A percentile compares a stretch with the other conserved stretches of the same genome.
These are phyloP conservation scores for Hippocampus guttulatus DNA, from an alignment of 2,113 vertebrate species.

Conservation along the genomic window DNA sequence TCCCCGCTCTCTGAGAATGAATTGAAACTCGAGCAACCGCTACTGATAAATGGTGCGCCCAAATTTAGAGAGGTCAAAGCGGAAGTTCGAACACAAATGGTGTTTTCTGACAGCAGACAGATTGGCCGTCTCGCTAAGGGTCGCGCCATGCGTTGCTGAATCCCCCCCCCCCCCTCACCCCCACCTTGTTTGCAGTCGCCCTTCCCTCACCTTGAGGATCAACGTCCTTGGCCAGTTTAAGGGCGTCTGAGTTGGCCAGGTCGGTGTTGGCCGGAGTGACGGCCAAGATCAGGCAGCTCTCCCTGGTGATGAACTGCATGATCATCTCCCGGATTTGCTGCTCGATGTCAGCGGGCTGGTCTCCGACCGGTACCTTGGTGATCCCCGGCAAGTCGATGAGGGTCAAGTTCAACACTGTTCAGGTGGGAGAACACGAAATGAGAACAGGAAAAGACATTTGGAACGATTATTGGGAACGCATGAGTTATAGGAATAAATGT, in stretches of 20 bases:
- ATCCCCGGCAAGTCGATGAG: constrained; percentile 90
- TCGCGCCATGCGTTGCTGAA: neutral
- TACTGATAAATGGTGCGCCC: constrained; percentile 31
- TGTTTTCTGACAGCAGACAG: constrained; percentile 13
- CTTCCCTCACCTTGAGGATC: constrained; percentile 86
- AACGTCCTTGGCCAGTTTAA: constrained; percentile 91
- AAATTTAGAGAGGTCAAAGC: constrained; percentile 31
- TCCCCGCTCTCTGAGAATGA: constrained; percentile 25
- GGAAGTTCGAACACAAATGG: constrained; percentile 32
- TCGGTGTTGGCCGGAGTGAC: constrained; percentile 94
- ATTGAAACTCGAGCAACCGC: constrained; percentile 26
- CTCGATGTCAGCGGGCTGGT: constrained; percentile 91
- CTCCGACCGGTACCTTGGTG: constrained; percentile 92
- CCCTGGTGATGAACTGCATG: constrained; percentile 88
- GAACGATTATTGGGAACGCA: neutral
- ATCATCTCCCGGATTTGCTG: constrained; percentile 94
- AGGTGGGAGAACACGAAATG: constrained; percentile 10
- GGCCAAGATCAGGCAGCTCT: constrained; percentile 90
- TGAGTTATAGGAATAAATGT: neutral
- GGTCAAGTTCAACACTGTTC: constrained; percentile 86
- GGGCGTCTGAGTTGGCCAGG: constrained; percentile 89
- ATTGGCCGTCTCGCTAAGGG: neutral
- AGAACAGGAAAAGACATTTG: neutral
- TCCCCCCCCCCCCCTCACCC: neutral
- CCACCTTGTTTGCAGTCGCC: neutral